Conservation (phyloP, 2,113 vertebrate species). For the Coregonus clupeaformis region DNA sequence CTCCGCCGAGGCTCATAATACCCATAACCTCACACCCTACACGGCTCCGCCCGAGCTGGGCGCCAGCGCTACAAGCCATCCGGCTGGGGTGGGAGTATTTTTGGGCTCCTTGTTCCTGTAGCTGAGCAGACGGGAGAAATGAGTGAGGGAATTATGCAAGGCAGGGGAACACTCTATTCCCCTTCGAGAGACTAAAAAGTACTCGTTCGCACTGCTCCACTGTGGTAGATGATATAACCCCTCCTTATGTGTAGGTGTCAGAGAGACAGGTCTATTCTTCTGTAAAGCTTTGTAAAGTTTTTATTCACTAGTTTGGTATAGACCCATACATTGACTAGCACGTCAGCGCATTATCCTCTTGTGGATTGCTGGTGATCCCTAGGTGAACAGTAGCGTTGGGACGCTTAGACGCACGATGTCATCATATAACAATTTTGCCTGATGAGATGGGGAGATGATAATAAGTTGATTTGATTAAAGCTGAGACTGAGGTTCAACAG, state of each 20-base stretch:
- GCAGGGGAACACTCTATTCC: background rate
- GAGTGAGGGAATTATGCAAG: background rate
- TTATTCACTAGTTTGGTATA: no score
- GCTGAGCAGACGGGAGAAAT: background rate
- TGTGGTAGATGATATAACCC: background rate
- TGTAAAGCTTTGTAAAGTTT: background rate
- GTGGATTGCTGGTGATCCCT: background rate
- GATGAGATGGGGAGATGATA: background rate
- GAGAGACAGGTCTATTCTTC: background rate
- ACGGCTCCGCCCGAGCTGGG: slow-evolving; percentile 12
- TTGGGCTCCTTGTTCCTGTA: slow-evolving; percentile 19
- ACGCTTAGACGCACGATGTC: background rate
- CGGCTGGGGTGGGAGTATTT: slow-evolving; percentile 2
- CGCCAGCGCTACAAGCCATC: background rate
- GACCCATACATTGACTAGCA: no score
- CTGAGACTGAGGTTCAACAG: slow-evolving; percentile 17
- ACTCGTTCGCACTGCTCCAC: background rate
- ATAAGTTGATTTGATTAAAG: background rate
- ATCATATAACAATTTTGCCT: background rate
- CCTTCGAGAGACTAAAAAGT: slow-evolving; percentile 25
- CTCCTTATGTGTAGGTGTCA: background rate
- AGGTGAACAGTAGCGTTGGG: background rate
- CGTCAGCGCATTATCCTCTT: no score
- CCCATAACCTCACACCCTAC: background rate
- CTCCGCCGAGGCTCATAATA: background rate